Conservation (phyloP, 2,113 vertebrate genomes). For the Myrmecophaga tridactyla region DNA sequence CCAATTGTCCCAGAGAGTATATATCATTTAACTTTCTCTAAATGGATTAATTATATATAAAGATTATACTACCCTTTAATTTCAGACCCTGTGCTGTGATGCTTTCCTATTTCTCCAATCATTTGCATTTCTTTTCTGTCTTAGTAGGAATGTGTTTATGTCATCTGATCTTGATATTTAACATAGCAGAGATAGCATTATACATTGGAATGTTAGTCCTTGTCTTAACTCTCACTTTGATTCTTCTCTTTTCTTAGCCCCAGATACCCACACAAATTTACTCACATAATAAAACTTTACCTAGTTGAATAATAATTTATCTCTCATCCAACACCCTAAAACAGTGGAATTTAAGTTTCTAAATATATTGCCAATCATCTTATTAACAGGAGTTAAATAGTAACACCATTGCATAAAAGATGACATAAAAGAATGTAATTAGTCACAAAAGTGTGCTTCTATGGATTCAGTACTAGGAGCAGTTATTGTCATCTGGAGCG, state of each 20-base stretch:
- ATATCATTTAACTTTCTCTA: slow-evolving; percentile 39
- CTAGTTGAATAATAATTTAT: background rate
- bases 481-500: background rate
- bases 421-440: background rate
- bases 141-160: background rate
- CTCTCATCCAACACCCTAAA: background rate
- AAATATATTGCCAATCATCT: background rate
- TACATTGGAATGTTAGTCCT: background rate
- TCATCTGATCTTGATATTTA: background rate
- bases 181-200: background rate
- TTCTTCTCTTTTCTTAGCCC: background rate
- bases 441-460: background rate
- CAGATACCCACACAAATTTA: background rate
- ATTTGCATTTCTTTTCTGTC: slow-evolving; percentile 1
- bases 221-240: background rate
- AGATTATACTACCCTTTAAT: slow-evolving; percentile 4
- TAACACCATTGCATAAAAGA: background rate
- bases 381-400: background rate
- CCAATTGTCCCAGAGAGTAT: background rate
- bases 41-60: slow-evolving; percentile 43
- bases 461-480: background rate
- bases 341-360: background rate
- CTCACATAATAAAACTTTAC: background rate
- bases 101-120: slow-evolving; percentile 54
- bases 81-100: slow-evolving; percentile 24